phyloP scores from a whole-genome alignment of 2,113 vertebrate species.

The Ariopsis seemanni region DNA sequence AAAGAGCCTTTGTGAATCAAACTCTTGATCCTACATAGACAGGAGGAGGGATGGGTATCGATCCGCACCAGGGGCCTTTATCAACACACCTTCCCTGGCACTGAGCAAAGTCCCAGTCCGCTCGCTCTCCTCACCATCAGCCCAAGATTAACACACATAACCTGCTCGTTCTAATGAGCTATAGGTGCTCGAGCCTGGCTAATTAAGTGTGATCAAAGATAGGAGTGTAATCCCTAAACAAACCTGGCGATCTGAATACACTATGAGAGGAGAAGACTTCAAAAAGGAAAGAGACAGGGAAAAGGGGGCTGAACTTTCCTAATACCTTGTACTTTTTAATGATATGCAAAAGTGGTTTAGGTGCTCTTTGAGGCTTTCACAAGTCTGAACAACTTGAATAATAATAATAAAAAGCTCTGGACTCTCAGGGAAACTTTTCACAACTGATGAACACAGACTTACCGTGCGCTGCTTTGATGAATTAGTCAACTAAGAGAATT shows the following conservation, averaged over 20 bases:
- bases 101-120: constrained; percentile 78
- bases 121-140: constrained; percentile 79
- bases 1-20: constrained; percentile 70
- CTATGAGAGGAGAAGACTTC: constrained; percentile 52
- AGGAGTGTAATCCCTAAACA: constrained; percentile 74
- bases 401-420: background rate
- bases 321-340: constrained; percentile 61
- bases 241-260: constrained; percentile 76
- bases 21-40: constrained; percentile 74
- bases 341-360: constrained; percentile 55
- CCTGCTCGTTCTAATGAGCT: constrained; percentile 67
- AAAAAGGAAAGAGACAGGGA: constrained; percentile 39
- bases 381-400: constrained; percentile 16
- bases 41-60: constrained; percentile 71
- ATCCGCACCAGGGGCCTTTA: constrained; percentile 74
- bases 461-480: background rate
- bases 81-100: constrained; percentile 73
- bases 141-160: constrained; percentile 76
- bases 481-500: background rate
- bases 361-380: constrained; percentile 28
- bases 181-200: constrained; percentile 75
- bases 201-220: constrained; percentile 79
- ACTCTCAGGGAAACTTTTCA: background rate
- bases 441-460: background rate
- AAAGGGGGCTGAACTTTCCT: constrained; percentile 59